Conservation (phyloP, 2,797 vertebrate genomes). For the Sebastes diaconus region DNA sequence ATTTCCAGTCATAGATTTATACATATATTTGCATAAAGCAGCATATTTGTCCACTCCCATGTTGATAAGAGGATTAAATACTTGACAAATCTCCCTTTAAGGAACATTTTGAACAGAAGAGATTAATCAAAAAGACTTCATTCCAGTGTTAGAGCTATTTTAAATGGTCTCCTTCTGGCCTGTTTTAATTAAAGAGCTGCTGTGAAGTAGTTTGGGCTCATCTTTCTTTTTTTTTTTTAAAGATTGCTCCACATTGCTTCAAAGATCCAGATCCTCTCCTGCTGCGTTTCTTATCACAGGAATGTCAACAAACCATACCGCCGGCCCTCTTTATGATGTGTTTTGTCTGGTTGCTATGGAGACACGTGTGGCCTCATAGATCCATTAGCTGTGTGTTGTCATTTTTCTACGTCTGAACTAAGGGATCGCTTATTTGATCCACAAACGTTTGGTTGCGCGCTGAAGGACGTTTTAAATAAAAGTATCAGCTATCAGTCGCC, state of each 20-base stretch:
- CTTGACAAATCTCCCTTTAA: no score
- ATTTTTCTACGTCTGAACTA: background rate
- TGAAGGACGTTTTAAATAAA: background rate
- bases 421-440: background rate
- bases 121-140: background rate
- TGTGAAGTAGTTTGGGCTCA: background rate
- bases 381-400: background rate
- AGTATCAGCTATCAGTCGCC: background rate
- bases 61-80: no score
- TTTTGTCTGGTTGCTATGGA: background rate
- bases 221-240: background rate
- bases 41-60: no score
- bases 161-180: background rate
- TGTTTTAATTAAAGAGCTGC: background rate
- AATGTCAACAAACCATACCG: conserved; percentile 27
- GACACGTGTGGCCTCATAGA: background rate
- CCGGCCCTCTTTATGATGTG: conserved; percentile 21
- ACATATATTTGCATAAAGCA: no score
- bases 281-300: conserved; percentile 17
- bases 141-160: background rate
- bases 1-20: no score
- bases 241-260: background rate
- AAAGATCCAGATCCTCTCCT: background rate
- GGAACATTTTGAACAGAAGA: no score
- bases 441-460: background rate